These are phyloP conservation scores for Xerus inauris DNA, from an alignment of 2,113 vertebrate species.

Conservation along the genomic window DNA sequence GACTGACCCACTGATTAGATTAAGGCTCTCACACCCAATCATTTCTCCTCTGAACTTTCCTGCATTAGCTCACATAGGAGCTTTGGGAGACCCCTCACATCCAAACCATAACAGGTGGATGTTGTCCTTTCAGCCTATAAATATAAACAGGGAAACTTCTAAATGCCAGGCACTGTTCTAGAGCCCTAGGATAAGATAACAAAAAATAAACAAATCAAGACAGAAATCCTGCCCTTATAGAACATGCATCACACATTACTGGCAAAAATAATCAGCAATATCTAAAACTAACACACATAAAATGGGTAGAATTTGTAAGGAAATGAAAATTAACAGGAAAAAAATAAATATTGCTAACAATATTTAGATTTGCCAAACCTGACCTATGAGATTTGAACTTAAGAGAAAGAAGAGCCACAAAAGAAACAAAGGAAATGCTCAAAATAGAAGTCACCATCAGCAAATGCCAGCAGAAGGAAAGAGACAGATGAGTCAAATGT, in stretches of 20 bases:
- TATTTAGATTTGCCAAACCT: not conserved
- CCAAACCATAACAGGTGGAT: not conserved
- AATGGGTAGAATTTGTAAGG: not conserved
- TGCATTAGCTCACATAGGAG: too few relatives aligned
- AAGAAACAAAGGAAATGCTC: not conserved
- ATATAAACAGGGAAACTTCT: not conserved
- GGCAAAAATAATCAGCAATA: not conserved
- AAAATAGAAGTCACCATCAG: not conserved
- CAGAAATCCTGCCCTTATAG: not conserved
- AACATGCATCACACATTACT: not conserved
- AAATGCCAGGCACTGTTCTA: not conserved
- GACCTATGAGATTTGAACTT: not conserved
- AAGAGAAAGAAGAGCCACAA: not conserved
- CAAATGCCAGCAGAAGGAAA: not conserved
- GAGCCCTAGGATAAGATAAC: not conserved
- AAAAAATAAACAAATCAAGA: not conserved
- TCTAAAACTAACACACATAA: not conserved
- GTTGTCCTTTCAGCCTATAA: not conserved
- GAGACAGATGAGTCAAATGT: slow-evolving; percentile 27
- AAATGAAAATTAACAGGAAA: not conserved
- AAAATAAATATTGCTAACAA: not conserved
- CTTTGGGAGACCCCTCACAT: too few relatives aligned
- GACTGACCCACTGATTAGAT: too few relatives aligned
- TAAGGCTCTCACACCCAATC: too few relatives aligned
- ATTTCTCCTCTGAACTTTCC: too few relatives aligned